phyloP scores from a whole-genome alignment of 2,797 vertebrate genomes.

The Melanotaenia trifasciata region DNA sequence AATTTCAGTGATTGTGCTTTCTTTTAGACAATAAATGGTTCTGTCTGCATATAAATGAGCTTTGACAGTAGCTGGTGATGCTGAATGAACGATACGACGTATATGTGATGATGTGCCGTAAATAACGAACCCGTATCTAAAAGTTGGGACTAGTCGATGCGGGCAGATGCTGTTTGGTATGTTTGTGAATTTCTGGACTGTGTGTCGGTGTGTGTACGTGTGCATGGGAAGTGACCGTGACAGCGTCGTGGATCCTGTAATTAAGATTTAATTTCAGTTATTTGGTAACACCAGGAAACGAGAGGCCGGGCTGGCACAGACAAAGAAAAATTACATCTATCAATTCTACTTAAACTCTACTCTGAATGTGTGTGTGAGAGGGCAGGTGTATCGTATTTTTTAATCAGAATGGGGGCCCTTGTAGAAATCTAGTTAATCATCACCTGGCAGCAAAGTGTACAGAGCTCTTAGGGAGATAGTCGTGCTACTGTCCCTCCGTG shows the following conservation, averaged over 20 bases:
- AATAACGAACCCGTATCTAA: constrained; percentile 40
- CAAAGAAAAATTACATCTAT: constrained; percentile 39
- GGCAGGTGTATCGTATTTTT: constrained; percentile 21
- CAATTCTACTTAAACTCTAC: constrained; percentile 10
- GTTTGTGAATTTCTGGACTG: not conserved
- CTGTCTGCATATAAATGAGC: constrained; percentile 60
- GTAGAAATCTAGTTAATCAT: constrained; percentile 59
- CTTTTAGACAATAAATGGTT: constrained; percentile 9
- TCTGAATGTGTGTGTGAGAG: constrained; percentile 1
- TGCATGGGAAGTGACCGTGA: constrained; percentile 11
- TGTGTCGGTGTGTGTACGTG: not conserved
- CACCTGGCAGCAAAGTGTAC: constrained; percentile 57
- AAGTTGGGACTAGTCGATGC: constrained; percentile 25
- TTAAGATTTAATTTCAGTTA: constrained; percentile 31
- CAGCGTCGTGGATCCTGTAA: constrained; percentile 4
- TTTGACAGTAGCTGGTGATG: constrained; percentile 54
- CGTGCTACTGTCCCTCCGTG: constrained; percentile 39
- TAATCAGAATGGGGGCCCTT: constrained; percentile 39
- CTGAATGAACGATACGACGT: constrained; percentile 40
- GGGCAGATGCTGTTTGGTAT: constrained; percentile 15
- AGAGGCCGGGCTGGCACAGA: constrained; percentile 12
- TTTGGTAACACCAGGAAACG: constrained; percentile 20
- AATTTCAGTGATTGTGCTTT: constrained; percentile 28
- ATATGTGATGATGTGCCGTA: constrained; percentile 40
- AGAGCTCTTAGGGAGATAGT: constrained; percentile 47